These are phyloP conservation scores for Brachystomella parvula DNA, from an alignment of 1,140 invertebrate genomes.

Conservation along the genomic window DNA sequence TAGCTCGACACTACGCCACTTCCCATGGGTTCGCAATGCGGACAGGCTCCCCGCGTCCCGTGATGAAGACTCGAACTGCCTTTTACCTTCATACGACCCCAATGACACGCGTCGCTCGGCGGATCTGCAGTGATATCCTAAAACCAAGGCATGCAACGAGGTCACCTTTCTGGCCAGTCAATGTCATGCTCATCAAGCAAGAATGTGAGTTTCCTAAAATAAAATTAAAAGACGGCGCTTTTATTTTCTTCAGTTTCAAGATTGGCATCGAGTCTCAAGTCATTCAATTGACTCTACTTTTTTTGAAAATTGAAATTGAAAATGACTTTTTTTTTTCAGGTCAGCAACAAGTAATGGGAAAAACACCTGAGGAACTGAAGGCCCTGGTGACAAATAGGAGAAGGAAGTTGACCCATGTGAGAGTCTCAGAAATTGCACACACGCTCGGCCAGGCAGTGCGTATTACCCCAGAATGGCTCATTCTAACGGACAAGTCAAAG, in stretches of 20 bases:
- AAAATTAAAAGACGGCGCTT: no score
- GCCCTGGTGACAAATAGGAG: constrained; percentile 42
- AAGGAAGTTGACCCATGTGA: constrained; percentile 29
- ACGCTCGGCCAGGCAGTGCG: constrained; percentile 58
- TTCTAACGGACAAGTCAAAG: constrained; percentile 66
- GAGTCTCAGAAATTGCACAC: constrained; percentile 54
- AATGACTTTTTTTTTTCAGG: constrained; percentile 46
- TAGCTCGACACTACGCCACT: constrained; percentile 83
- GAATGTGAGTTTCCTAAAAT: constrained; percentile 66
- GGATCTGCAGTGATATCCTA: constrained; percentile 72
- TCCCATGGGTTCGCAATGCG: constrained; percentile 68
- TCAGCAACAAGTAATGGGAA: constrained; percentile 54
- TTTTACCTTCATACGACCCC: constrained; percentile 87
- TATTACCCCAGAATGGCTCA: constrained; percentile 68
- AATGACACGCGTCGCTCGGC: constrained; percentile 74
- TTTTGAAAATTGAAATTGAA: no score
- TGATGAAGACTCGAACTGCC: constrained; percentile 93
- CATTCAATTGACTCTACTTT: no score
- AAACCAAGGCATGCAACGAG: constrained; percentile 75
- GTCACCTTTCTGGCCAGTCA: constrained; percentile 76
- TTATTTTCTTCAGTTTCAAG: no score
- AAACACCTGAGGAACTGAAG: constrained; percentile 53
- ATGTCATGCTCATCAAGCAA: constrained; percentile 72
- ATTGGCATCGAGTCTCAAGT: no score
- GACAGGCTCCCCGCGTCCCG: constrained; percentile 71